These are phyloP conservation scores for Lindbergichthys nudifrons DNA, from an alignment of 2,797 vertebrate genomes.

Conservation along the genomic window DNA sequence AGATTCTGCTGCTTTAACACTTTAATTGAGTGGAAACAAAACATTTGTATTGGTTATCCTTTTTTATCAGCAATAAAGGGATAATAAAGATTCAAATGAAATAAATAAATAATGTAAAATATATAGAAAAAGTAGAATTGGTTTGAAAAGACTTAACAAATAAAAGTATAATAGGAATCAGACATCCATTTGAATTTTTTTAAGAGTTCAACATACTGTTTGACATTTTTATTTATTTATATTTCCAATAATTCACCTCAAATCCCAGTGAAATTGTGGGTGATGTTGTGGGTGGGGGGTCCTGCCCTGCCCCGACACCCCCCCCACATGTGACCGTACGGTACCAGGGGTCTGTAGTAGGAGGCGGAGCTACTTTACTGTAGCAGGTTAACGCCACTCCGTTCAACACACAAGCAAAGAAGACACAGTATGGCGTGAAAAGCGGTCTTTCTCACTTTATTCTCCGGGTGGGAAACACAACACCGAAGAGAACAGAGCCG, in stretches of 20 bases:
- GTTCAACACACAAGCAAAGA: background rate
- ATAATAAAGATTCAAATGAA: too few relatives aligned
- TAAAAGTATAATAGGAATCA: too few relatives aligned
- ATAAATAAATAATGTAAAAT: too few relatives aligned
- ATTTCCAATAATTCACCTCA: too few relatives aligned
- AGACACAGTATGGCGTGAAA: conserved; percentile 44
- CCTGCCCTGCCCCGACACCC: background rate
- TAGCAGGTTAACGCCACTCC: conserved; percentile 37
- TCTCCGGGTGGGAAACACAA: background rate
- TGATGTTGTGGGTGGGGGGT: background rate
- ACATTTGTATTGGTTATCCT: background rate
- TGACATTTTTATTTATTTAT: too few relatives aligned
- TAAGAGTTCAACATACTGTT: too few relatives aligned
- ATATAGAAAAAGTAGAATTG: too few relatives aligned
- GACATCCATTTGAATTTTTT: too few relatives aligned
- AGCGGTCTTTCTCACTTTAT: background rate
- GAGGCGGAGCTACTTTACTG: conserved; percentile 55
- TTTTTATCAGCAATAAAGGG: too few relatives aligned
- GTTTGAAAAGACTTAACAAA: too few relatives aligned
- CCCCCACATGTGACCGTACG: conserved; percentile 37
- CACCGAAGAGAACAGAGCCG: background rate
- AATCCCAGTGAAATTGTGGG: too few relatives aligned
- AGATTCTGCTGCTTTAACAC: too few relatives aligned
- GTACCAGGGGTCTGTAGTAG: conserved; percentile 11
- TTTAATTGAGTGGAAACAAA: background rate